These are phyloP conservation scores for Phalacrocorax carbo DNA, from an alignment of 2,113 vertebrate genomes.

Conservation along the genomic window DNA sequence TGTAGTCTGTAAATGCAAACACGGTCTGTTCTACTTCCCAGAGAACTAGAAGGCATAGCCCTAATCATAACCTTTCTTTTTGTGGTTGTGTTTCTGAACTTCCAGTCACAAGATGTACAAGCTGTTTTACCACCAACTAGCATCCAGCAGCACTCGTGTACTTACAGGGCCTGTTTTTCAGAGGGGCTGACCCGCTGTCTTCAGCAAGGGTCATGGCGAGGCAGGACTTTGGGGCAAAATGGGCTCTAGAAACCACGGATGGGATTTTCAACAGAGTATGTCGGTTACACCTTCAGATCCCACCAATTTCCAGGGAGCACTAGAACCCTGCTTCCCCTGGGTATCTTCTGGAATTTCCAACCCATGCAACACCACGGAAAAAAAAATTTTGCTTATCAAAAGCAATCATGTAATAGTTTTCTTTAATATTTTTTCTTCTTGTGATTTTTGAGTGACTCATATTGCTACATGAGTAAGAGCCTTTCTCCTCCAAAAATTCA, in stretches of 20 bases:
- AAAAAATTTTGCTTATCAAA: not conserved
- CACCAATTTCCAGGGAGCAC: not conserved
- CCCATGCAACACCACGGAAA: accelerated
- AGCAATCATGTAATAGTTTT: not conserved
- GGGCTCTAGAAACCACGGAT: not conserved
- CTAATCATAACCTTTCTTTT: not conserved
- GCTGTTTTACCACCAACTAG: not conserved
- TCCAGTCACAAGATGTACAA: not conserved
- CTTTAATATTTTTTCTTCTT: not conserved
- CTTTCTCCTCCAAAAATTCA: not conserved
- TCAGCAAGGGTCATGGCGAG: not conserved
- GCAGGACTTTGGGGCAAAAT: not conserved
- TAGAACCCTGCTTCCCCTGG: not conserved
- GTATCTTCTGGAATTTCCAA: not conserved
- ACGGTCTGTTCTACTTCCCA: not conserved
- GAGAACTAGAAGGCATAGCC: not conserved
- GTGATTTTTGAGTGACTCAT: not conserved
- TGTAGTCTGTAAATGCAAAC: not conserved
- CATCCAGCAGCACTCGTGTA: not conserved
- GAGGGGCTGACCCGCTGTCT: not conserved
- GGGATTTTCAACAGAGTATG: not conserved
- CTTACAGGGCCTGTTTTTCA: not conserved
- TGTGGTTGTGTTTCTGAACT: not conserved
- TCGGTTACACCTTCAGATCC: not conserved
- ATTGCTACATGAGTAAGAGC: not conserved